A percentile compares a stretch with the other conserved stretches of the same genome.
These are phyloP conservation scores for Progne subis DNA, from an alignment of 2,113 vertebrate genomes.

Conservation along the genomic window DNA sequence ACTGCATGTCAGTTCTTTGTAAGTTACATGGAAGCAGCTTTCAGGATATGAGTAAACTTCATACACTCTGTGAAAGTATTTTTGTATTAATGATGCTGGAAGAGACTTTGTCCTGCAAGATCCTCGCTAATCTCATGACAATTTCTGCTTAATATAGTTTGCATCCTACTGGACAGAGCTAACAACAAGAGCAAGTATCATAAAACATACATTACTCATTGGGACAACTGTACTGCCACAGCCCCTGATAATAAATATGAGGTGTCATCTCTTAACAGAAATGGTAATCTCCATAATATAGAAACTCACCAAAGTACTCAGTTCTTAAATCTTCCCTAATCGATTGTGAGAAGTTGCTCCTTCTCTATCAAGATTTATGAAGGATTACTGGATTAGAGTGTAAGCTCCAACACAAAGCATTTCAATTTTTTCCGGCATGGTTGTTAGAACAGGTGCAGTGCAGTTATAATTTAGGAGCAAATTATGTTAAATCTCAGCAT, in stretches of 20 bases:
- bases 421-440: neutral
- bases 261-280: neutral
- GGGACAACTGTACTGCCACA: neutral
- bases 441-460: neutral
- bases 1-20: neutral
- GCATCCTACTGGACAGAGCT: neutral
- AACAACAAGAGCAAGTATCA: neutral
- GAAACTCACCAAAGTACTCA: rapidly evolving
- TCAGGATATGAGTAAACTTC: neutral
- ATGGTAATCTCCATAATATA: neutral
- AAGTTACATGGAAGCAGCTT: neutral
- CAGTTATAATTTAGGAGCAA: neutral
- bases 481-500: neutral
- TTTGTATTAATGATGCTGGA: neutral
- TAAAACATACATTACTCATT: neutral
- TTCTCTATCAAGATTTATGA: neutral
- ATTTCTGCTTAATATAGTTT: neutral
- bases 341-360: rapidly evolving
- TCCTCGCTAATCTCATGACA: neutral
- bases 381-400: neutral
- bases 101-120: neutral
- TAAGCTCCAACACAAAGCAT: neutral
- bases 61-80: neutral
- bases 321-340: neutral
- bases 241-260: neutral